phyloP scores from a whole-genome alignment of 2,888 invertebrate genomes.

The Microchrysa polita region DNA sequence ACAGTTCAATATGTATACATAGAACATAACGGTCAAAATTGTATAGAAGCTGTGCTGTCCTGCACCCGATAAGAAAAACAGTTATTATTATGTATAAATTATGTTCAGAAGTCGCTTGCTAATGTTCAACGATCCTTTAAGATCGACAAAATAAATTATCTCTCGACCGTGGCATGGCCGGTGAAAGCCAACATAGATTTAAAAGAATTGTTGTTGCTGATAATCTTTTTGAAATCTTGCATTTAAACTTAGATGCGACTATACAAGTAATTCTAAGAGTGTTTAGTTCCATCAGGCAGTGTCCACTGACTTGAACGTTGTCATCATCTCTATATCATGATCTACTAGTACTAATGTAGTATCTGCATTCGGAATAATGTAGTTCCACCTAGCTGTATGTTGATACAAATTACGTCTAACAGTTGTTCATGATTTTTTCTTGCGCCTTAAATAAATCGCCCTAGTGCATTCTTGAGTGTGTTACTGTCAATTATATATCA shows the following conservation, averaged over 20 bases:
- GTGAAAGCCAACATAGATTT: too few species aligned
- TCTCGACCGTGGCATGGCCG: too few species aligned
- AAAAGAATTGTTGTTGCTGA: background rate
- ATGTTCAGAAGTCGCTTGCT: too few species aligned
- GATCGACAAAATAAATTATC: too few species aligned
- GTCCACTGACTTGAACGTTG: constrained; percentile 43
- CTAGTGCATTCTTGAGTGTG: background rate
- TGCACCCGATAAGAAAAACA: too few species aligned
- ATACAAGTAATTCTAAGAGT: constrained; percentile 34
- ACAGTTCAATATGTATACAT: too few species aligned
- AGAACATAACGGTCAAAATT: too few species aligned
- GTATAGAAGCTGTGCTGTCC: too few species aligned
- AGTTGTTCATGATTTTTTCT: constrained; percentile 35
- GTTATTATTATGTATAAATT: too few species aligned
- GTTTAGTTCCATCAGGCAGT: constrained; percentile 43
- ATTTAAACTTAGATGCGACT: background rate
- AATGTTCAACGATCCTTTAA: too few species aligned
- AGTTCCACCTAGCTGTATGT: constrained; percentile 7
- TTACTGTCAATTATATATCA: constrained; percentile 19
- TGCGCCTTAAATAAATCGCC: constrained; percentile 15
- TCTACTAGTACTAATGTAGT: constrained; percentile 32
- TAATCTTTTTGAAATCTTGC: constrained; percentile 27
- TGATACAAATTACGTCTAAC: constrained; percentile 23
- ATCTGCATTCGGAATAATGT: too few species aligned
- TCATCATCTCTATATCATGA: constrained; percentile 24